These are phyloP conservation scores for Cybosia mesomella DNA, from an alignment of 2,888 invertebrate genomes.

Conservation along the genomic window DNA sequence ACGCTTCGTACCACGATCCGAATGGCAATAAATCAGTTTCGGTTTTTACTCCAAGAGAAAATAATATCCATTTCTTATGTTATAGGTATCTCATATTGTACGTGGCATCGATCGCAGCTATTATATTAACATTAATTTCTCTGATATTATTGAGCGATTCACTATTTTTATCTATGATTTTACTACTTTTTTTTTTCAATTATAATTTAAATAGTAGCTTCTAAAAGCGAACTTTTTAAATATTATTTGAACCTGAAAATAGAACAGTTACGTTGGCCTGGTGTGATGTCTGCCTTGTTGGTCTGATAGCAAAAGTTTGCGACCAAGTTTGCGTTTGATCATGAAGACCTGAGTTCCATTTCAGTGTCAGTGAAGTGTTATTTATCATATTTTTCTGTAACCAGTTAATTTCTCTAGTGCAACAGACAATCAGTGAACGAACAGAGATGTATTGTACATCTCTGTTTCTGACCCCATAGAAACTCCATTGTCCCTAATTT, in stretches of 20 bases:
- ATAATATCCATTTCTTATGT: constrained; percentile 45
- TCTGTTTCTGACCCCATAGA: no score
- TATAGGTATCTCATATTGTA: constrained; percentile 44
- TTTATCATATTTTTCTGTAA: not conserved
- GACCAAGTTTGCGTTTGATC: not conserved
- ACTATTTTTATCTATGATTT: not conserved
- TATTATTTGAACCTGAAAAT: not conserved
- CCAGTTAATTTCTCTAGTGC: no score
- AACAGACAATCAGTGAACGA: no score
- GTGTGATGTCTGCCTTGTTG: no score
- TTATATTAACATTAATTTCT: constrained; percentile 3
- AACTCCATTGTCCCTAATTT: no score
- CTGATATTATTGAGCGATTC: not conserved
- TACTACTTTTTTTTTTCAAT: not conserved
- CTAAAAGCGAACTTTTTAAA: not conserved
- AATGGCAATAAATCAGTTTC: constrained; percentile 61
- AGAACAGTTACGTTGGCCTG: no score
- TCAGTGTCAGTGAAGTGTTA: not conserved
- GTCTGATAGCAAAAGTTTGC: no score
- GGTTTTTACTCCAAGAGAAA: constrained; percentile 55
- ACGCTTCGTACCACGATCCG: constrained; percentile 59
- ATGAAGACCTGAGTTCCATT: not conserved
- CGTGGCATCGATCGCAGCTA: constrained; percentile 32
- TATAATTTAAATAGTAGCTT: not conserved
- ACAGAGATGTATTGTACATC: no score